Evolutionary conservation across 2,113 vertebrate genomes (phyloP).

Genomic region (Nyctibius bracteatus): DNA sequence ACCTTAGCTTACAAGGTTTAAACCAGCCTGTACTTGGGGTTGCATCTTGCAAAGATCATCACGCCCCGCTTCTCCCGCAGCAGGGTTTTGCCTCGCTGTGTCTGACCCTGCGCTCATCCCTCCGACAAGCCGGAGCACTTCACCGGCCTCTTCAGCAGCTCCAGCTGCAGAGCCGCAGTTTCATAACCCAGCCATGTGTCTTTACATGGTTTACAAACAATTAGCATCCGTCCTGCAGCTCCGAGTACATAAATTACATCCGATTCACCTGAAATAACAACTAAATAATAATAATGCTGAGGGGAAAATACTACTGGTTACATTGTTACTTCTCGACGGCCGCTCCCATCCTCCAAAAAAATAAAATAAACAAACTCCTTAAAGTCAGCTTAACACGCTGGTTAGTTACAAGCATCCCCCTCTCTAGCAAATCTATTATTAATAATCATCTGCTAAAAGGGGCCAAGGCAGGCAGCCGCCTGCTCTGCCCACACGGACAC

Average conservation of each 20-base stretch:
- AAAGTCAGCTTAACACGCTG: too few species aligned
- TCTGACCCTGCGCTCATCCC: not conserved
- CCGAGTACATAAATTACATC: accelerated
- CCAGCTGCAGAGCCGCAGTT: not conserved
- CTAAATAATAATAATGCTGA: accelerated
- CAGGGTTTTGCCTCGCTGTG: not conserved
- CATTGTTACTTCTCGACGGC: not conserved
- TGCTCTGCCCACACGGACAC: not conserved
- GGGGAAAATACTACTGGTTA: not conserved
- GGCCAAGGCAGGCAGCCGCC: not conserved
- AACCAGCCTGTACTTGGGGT: not conserved
- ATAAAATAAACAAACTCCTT: not conserved
- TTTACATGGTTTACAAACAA: not conserved
- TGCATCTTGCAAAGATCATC: not conserved
- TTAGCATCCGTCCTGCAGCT: not conserved
- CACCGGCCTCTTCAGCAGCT: not conserved
- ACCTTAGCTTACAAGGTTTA: not conserved
- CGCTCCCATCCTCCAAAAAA: not conserved
- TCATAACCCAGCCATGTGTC: not conserved
- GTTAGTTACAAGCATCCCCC: not conserved
- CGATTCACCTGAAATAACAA: not conserved
- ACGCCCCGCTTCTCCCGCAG: not conserved
- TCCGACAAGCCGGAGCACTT: accelerated
- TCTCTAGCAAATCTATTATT: not conserved
- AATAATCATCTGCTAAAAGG: not conserved